These are phyloP conservation scores for Apis mellifera DNA, from an alignment of 1,140 invertebrate genomes.

Conservation along the genomic window DNA sequence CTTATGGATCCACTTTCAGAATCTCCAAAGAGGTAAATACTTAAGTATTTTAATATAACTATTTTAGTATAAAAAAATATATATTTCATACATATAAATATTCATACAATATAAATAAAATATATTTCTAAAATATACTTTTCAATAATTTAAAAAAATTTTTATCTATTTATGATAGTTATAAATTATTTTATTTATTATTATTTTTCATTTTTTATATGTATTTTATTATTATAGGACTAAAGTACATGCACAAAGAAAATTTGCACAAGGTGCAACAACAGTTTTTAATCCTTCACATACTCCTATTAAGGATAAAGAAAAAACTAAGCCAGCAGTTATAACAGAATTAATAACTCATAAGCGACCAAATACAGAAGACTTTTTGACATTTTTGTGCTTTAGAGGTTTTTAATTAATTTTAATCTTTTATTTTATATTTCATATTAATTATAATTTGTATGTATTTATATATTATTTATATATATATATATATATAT, in stretches of 20 bases:
- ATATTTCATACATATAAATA: not conserved
- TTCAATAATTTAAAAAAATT: not conserved
- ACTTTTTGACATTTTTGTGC: constrained; percentile 94
- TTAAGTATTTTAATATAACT: not conserved
- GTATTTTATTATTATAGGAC: constrained; percentile 81
- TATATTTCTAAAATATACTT: not conserved
- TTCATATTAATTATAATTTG: not conserved
- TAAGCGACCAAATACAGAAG: constrained; percentile 92
- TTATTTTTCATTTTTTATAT: not conserved
- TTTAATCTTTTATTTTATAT: constrained; percentile 37
- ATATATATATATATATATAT: too few relatives aligned
- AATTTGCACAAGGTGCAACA: constrained; percentile 92
- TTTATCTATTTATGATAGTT: not conserved
- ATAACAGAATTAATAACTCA: constrained; percentile 84
- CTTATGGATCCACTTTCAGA: constrained; percentile 79
- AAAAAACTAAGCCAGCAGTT: constrained; percentile 79
- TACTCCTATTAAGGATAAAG: constrained; percentile 84
- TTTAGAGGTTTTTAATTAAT: constrained; percentile 86
- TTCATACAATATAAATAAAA: not conserved
- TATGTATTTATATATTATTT: too few relatives aligned
- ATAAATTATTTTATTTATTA: not conserved
- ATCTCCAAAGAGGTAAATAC: constrained; percentile 81
- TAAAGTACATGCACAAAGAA: constrained; percentile 93
- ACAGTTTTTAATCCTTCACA: constrained; percentile 74
- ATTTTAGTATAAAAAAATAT: not conserved